Evolutionary conservation across 2,797 vertebrate genomes (phyloP).

Genomic region (Alcedo atthis): DNA sequence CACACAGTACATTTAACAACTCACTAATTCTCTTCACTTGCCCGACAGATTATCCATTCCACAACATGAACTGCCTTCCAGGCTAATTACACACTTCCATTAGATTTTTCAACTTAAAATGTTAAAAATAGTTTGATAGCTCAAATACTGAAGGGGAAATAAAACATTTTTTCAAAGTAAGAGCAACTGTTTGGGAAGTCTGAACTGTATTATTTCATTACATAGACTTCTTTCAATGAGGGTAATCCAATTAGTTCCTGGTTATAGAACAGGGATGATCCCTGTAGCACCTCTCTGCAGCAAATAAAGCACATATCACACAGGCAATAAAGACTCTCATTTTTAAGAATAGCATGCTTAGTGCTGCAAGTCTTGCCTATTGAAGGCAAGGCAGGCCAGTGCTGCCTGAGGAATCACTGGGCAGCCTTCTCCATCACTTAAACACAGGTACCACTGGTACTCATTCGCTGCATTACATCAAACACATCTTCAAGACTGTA

Average conservation of each 20-base stretch:
- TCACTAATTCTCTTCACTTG: not conserved
- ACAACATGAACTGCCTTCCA: not conserved
- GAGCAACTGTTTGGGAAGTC: not conserved
- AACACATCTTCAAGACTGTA: not conserved
- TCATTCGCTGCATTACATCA: not conserved
- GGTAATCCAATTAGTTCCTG: not conserved
- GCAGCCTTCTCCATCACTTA: conserved; percentile 26
- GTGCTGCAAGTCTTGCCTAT: conserved; percentile 29
- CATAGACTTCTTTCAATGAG: not conserved
- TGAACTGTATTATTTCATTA: not conserved
- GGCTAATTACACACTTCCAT: not conserved
- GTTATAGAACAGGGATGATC: conserved; percentile 28
- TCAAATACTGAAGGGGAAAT: not conserved
- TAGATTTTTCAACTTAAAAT: not conserved
- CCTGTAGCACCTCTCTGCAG: conserved; percentile 18
- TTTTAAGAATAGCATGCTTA: conserved; percentile 64
- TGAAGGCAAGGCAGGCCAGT: not conserved
- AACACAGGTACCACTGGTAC: conserved; percentile 28
- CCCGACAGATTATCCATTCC: not conserved
- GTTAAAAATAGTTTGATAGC: not conserved
- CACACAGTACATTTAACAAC: not conserved
- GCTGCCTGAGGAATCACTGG: not conserved
- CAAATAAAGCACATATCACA: not conserved
- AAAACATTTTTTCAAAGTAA: not conserved
- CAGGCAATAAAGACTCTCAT: conserved; percentile 36